A percentile compares a stretch with the other conserved stretches of the same genome.
Evolutionary conservation across 2,797 vertebrate species (phyloP).

Genomic region (Thalassophryne amazonica): DNA sequence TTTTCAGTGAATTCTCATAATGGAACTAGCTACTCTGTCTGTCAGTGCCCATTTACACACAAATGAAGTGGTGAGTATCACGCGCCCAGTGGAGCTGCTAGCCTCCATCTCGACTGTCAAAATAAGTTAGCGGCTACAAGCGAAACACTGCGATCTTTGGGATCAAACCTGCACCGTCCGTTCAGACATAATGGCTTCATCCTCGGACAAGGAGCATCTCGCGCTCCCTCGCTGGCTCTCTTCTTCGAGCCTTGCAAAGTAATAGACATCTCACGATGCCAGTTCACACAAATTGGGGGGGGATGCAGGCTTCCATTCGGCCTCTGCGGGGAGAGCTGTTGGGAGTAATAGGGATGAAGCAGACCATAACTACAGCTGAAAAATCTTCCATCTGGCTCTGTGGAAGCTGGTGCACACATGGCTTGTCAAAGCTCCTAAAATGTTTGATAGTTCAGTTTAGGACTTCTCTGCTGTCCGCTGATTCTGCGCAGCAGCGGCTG

Average conservation of each 20-base stretch:
- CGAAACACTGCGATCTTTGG: constrained; percentile 54
- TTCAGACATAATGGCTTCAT: constrained; percentile 67
- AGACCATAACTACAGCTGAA: constrained; percentile 66
- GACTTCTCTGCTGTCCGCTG: constrained; percentile 38
- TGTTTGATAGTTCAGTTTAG: constrained; percentile 63
- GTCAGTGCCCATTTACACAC: constrained; percentile 73
- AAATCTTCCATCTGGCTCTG: constrained; percentile 67
- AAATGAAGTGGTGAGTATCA: constrained; percentile 67
- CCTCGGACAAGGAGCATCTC: constrained; percentile 47
- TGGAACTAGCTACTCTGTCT: constrained; percentile 63
- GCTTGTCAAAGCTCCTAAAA: constrained; percentile 61
- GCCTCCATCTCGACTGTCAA: constrained; percentile 72
- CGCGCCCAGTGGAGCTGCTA: constrained; percentile 57
- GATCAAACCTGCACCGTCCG: constrained; percentile 52
- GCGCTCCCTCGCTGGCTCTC: constrained; percentile 5
- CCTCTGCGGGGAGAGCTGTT: constrained; percentile 56
- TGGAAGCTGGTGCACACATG: constrained; percentile 35
- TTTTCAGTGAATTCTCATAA: constrained; percentile 59
- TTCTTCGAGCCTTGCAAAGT: constrained; percentile 42
- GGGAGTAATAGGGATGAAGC: constrained; percentile 66
- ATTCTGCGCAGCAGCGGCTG: constrained; percentile 45
- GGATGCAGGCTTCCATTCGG: constrained; percentile 65
- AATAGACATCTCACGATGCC: constrained; percentile 72
- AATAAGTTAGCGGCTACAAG: constrained; percentile 69
- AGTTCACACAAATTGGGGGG: constrained; percentile 54